Base-by-base conservation (phyloP, 1,140 invertebrate species). In the Eufriesea mexicana region DNA sequence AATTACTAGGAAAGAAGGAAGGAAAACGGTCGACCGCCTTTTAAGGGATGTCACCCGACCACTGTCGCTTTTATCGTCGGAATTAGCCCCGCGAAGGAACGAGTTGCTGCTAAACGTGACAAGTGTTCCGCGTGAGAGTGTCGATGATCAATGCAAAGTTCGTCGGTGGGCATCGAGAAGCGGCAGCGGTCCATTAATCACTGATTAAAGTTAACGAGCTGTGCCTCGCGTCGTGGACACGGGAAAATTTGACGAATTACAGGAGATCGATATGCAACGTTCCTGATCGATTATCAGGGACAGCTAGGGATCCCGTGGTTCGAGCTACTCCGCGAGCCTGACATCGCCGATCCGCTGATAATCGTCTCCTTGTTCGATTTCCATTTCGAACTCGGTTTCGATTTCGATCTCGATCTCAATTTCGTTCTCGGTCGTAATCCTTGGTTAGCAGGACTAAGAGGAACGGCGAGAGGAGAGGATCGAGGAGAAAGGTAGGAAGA, bases 131-230 rank as follows among this genome's bases (percentile, higher is more conserved):
- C 9, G 28, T 28, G n/a, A 7, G 14, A 14, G 7, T 6, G 42
- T 9, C 70, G 70, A 80, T 57, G 79, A 76, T 74, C 79, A 77
- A 77, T 77, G 80, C 72, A 23, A 68, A 47, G 45, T 77, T 59
- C 42, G 72, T 66, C 23, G 72, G 23, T 66, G 49, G 35, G 14
- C 61, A 75, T 64, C 79, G 20, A 57, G 57, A 67, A 76, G 54
- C 62, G 28, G 28, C 64, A 54, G 20, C 28, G 9, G 45, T 45
- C 81, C 74, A 83, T 83, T 83, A 83, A 83, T 83, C 64, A 71
- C 25, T 64, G 67, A 83, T 78, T 83, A 78, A 78, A 77, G 74
- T 77, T 83, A 83, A 78, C 66, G 81, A 83, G 66, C 55, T 67
- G 75, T 64, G 35, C 81, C 78, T 61, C 64, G 57, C 35, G 28